Base-by-base conservation (phyloP, 2,888 invertebrate genomes). In the Diaperis boleti region DNA sequence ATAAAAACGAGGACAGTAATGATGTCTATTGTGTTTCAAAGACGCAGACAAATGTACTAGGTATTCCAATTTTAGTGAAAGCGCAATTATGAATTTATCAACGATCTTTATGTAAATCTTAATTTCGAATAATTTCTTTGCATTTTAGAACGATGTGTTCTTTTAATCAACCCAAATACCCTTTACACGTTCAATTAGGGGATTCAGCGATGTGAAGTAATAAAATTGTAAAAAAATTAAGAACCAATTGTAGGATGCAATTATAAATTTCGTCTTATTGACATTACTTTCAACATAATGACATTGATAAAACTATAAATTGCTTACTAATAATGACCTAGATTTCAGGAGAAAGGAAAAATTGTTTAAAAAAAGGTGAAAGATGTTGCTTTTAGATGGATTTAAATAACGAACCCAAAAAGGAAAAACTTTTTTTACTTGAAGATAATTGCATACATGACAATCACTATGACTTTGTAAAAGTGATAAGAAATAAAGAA, bases 271-370 rank as follows among this genome's bases (percentile, higher is more conserved):
- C 6, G 11, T 11, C 5, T 11, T 33, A 11, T 33, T 33, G 33
- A 33, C 33, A 33, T 33, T 17, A 35, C 49, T 50, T 50, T 50
- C 49, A n/a, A 20, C 10, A 50, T 20, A 50, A 8, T 20, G 11
- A 17, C 17, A 47, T 11, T 31, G 31, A 47, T 31, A 47, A 29
- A 47, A 22, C 3, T 31, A 13, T 20, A 37, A 37, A 52, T 49
- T 49, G 35, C 33, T 52, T 22, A 37, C 22, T 37, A 37, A 52
- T 39, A 52, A 18, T 52, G 52, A 37, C 52, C 37, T 14, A 37
- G 22, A 52, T 52, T 14, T 37, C 1, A 14, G 35, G 37, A 37
- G 37, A 52, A 52, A 37, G 52, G 52, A 52, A 35, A n/a, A 52
- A 39, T 18, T 31, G 26, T 52, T 37, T 11, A 22, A 6, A 52